These are phyloP conservation scores for Cylas formicarius DNA, from an alignment of 1,140 invertebrate genomes.

Conservation along the genomic window DNA sequence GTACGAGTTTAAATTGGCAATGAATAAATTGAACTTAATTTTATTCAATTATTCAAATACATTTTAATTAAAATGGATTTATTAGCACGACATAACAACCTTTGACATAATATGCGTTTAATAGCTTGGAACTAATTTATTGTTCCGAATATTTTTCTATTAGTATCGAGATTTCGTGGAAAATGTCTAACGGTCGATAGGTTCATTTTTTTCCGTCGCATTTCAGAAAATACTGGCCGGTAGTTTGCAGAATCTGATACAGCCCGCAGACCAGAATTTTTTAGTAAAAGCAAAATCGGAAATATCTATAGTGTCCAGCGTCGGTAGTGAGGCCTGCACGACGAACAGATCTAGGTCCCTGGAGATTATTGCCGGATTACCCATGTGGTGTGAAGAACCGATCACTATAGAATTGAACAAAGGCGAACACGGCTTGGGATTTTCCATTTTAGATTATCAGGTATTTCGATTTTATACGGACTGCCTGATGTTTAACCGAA, in stretches of 20 bases:
- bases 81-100: no score
- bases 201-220: background rate
- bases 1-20: no score
- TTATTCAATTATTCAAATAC: no score
- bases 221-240: conserved; percentile 59
- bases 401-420: conserved; percentile 76
- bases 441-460: conserved; percentile 88
- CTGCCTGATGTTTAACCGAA: background rate
- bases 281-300: conserved; percentile 83
- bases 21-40: no score
- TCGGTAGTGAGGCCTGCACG: conserved; percentile 47
- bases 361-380: conserved; percentile 75
- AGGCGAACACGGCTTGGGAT: conserved; percentile 78
- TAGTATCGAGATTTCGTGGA: no score
- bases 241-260: conserved; percentile 58
- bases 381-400: conserved; percentile 81
- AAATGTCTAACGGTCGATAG: no score
- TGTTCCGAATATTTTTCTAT: no score
- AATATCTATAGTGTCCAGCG: conserved; percentile 61
- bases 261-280: conserved; percentile 52
- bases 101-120: no score
- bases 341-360: conserved; percentile 67
- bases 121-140: no score
- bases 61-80: no score
- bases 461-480: no score